Evolutionary conservation across 2,888 invertebrate species (phyloP).

Genomic region (Cremastinae sp.): DNA sequence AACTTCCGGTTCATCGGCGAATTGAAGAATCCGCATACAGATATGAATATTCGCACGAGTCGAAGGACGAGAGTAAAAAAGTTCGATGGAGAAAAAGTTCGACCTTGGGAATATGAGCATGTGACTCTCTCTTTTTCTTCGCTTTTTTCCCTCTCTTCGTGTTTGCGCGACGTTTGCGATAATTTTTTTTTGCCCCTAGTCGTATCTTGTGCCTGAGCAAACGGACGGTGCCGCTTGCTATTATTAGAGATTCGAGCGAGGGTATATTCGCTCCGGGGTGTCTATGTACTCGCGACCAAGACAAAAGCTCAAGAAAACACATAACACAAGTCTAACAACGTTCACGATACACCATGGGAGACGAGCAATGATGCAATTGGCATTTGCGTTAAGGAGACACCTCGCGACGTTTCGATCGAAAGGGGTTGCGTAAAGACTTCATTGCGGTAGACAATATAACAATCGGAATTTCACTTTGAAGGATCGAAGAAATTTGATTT

Average conservation of each 20-base stretch:
- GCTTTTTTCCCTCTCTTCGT: not conserved
- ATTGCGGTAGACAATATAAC: not conserved
- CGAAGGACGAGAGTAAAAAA: constrained; percentile 5
- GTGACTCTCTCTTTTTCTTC: constrained; percentile 40
- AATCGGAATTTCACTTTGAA: not conserved
- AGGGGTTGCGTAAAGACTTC: constrained; percentile 40
- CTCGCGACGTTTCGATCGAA: constrained; percentile 49
- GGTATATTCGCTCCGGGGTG: constrained; percentile 58
- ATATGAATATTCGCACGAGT: not conserved
- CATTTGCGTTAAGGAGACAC: constrained; percentile 38
- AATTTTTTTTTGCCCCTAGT: constrained; percentile 31
- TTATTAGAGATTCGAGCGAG: constrained; percentile 42
- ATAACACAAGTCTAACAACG: constrained; percentile 21
- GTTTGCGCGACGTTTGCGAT: constrained; percentile 18
- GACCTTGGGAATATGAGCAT: constrained; percentile 68
- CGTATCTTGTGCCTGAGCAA: constrained; percentile 38
- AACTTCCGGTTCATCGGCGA: constrained; percentile 54
- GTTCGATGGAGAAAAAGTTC: constrained; percentile 44
- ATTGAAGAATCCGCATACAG: constrained; percentile 24
- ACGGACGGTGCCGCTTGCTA: constrained; percentile 37
- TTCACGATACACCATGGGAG: not conserved
- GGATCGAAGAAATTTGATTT: not conserved
- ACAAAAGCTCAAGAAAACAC: constrained; percentile 36
- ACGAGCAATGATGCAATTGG: constrained; percentile 35
- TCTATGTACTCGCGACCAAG: constrained; percentile 50